Percentiles rank a stretch among this genome's conserved stretches.
Conservation (phyloP, 1,140 invertebrate species). For the Drosophila nigromelanica region DNA sequence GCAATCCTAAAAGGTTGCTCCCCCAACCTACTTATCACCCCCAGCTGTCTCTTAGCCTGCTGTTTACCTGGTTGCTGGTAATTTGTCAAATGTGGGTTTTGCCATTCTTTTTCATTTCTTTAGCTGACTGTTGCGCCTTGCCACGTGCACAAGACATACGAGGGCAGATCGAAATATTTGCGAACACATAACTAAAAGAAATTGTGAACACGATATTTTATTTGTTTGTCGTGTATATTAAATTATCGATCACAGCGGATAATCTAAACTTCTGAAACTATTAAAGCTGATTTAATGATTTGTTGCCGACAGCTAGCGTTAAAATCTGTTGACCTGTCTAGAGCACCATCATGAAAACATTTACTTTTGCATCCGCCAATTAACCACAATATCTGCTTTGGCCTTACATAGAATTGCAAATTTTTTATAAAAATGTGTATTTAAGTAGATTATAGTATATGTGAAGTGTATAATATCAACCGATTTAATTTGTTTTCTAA, state of each 20-base stretch:
- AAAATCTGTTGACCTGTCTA: too few relatives aligned
- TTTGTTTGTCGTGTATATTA: too few relatives aligned
- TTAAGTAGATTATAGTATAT: neutral
- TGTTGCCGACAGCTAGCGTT: too few relatives aligned
- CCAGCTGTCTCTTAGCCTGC: slow-evolving; percentile 25
- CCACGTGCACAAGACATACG: slow-evolving; percentile 16
- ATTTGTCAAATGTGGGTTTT: slow-evolving; percentile 75
- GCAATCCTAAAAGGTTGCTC: neutral
- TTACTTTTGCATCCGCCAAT: too few relatives aligned
- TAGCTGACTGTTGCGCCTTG: slow-evolving; percentile 56
- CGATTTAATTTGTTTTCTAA: neutral
- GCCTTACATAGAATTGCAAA: too few relatives aligned
- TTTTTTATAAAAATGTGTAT: too few relatives aligned
- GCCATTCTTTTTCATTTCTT: slow-evolving; percentile 46
- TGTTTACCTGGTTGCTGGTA: slow-evolving; percentile 69
- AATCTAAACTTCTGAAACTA: too few relatives aligned
- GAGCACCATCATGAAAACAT: too few relatives aligned
- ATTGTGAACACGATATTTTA: too few relatives aligned
- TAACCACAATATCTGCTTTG: too few relatives aligned
- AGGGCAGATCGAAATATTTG: slow-evolving; percentile 2
- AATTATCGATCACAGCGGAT: too few relatives aligned
- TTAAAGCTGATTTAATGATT: too few relatives aligned
- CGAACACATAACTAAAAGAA: neutral
- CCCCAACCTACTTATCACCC: slow-evolving; percentile 3
- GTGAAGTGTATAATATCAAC: neutral